Base-by-base conservation (phyloP, 2,113 vertebrate species). In the Brachyhypopomus gauderio region DNA sequence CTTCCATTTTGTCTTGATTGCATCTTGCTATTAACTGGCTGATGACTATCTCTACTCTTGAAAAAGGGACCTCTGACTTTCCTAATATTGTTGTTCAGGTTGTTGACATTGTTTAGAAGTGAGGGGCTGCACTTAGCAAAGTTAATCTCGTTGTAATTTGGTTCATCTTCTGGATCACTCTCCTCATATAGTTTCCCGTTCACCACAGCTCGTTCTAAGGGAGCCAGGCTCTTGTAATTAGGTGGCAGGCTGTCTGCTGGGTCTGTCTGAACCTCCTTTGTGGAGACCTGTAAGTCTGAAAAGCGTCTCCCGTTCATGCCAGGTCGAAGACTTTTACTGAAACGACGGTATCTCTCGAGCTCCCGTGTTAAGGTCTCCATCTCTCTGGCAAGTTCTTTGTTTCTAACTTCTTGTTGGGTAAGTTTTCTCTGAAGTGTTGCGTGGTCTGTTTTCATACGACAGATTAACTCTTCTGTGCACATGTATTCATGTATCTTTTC, bases 221-320 rank as follows among this genome's bases (percentile, higher is more conserved):
- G 95, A 23, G 93, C 89, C 62, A 94, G 89, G 8, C 93, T 94
- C 88, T 94, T 95, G 73, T 94, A 94, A 84, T 94, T 94, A 0
- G 94, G 94, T 12, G 95, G 92, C 84, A 94, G 91, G 23, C 86
- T 93, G 73, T 97, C 96, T 55, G 78, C 78, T 72, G 93, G 89
- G 83, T 99, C 97, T 19, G 97, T 99, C 85, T 99, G 97, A 72
- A 99, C 96, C 87, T 98, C 97, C 89, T 97, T 98, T 77, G 96
- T 95, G 86, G 95, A 93, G 60, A 95, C 91, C 20, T 97, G 96
- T 34, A 97, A 92, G 86, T 99, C 96, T 19, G 96, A 97, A 83
- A 97, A 94, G 83, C 96, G 95, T 76, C 95, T 95, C 69, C 97
- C 96, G 0, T 97, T 98, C 90, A 97, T 93, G 82, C 92, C 85